These are phyloP conservation scores for Mus pahari DNA, from an alignment of 2,113 vertebrate species.

Conservation along the genomic window DNA sequence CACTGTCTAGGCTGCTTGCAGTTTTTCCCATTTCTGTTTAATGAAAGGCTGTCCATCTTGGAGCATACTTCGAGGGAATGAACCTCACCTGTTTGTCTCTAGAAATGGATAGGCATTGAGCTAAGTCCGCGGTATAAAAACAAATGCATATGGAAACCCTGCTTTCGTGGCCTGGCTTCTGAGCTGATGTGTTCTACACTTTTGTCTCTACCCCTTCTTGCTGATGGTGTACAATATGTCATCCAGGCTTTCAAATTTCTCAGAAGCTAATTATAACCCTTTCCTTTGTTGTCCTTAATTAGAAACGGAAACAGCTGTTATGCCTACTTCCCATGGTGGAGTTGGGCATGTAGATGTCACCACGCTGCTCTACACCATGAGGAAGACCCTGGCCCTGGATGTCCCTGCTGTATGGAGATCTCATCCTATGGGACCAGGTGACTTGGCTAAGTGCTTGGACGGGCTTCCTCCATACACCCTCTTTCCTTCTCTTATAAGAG, in stretches of 20 bases:
- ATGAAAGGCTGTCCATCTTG: not conserved
- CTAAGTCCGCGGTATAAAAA: not conserved
- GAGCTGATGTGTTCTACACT: not conserved
- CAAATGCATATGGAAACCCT: not conserved
- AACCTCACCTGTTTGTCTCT: not conserved
- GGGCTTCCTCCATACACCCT: not conserved
- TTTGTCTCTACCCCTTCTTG: not conserved
- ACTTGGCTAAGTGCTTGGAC: not conserved
- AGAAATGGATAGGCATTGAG: not conserved
- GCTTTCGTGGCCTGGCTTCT: not conserved
- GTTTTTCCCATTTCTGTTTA: not conserved
- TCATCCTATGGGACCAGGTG: not conserved
- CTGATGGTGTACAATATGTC: not conserved
- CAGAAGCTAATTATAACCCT: not conserved
- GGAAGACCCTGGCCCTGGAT: not conserved
- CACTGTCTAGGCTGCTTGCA: not conserved
- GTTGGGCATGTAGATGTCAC: no score
- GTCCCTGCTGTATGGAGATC: not conserved
- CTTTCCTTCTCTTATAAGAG: not conserved
- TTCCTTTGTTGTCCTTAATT: not conserved
- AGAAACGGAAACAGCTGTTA: not conserved
- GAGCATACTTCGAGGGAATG: not conserved
- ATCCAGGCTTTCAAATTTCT: not conserved
- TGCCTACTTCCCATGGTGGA: not conserved
- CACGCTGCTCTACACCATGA: not conserved